These are phyloP conservation scores for Epistrophe eligans DNA, from an alignment of 2,888 invertebrate genomes.

Conservation along the genomic window DNA sequence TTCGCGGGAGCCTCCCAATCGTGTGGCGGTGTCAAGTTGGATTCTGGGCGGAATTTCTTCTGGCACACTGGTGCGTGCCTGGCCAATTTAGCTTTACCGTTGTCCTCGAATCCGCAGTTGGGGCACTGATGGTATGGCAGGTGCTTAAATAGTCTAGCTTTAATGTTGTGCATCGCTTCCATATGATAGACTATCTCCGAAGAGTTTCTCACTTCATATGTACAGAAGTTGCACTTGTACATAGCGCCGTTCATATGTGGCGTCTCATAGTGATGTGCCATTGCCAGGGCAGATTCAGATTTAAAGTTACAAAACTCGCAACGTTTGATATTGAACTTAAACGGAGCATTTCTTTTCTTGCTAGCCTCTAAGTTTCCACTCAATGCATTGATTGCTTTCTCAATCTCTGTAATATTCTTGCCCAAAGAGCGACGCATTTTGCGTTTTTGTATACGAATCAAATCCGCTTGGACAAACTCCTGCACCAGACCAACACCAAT, in stretches of 20 bases:
- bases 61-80: conserved; percentile 94
- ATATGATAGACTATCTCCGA: conserved; percentile 96
- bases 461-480: conserved; percentile 96
- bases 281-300: conserved; percentile 92
- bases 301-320: conserved; percentile 96
- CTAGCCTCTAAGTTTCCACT: conserved; percentile 93
- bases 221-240: conserved; percentile 94
- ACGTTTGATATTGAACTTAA: conserved; percentile 90
- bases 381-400: conserved; percentile 92
- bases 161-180: conserved; percentile 94
- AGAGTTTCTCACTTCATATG: conserved; percentile 91
- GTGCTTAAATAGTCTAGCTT: conserved; percentile 92
- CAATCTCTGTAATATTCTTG: conserved; percentile 86
- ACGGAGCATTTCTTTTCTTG: conserved; percentile 93
- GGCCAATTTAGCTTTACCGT: conserved; percentile 95
- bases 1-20: conserved; percentile 98
- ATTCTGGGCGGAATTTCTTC: conserved; percentile 94
- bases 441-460: conserved; percentile 93
- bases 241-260: conserved; percentile 95
- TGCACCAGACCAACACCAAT: conserved; percentile 96
- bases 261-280: conserved; percentile 95
- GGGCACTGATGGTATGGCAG: conserved; percentile 96
- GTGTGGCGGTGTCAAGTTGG: conserved; percentile 92
- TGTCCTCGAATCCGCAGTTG: conserved; percentile 97
- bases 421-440: conserved; percentile 88